Percentiles rank a stretch among this genome's conserved stretches.
Evolutionary conservation across 2,797 vertebrate species (phyloP).

Genomic region (Lepidocolaptes lacrymiger): DNA sequence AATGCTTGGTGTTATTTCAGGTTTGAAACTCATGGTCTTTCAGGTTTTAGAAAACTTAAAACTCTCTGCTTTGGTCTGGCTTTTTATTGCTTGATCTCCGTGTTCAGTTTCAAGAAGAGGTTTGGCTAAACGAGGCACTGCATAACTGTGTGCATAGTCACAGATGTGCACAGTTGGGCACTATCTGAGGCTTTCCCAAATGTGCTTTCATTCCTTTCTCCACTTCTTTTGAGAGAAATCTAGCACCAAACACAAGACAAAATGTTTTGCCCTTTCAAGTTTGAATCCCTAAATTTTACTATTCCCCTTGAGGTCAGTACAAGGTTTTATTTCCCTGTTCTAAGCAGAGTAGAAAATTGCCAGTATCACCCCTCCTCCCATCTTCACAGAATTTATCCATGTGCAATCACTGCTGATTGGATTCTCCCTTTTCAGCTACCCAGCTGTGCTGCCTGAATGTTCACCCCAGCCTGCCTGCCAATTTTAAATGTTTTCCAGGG

Average conservation of each 20-base stretch:
- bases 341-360: neutral
- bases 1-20: fast-evolving
- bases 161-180: neutral
- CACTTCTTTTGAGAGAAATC: neutral
- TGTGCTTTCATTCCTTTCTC: neutral
- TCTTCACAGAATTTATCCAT: neutral
- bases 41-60: neutral
- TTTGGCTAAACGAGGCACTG: neutral
- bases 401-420: neutral
- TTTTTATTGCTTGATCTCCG: neutral
- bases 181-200: neutral
- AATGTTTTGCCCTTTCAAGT: neutral
- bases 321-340: neutral
- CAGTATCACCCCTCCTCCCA: neutral
- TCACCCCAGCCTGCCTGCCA: neutral
- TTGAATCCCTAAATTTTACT: neutral
- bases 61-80: neutral
- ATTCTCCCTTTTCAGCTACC: neutral
- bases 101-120: neutral
- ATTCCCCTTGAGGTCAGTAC: neutral
- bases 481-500: neutral
- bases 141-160: neutral
- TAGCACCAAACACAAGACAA: neutral
- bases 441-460: conserved; percentile 19
- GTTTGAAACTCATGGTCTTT: neutral